Evolutionary conservation across 2,888 invertebrate genomes (phyloP).

Genomic region (Desoria tigrina): DNA sequence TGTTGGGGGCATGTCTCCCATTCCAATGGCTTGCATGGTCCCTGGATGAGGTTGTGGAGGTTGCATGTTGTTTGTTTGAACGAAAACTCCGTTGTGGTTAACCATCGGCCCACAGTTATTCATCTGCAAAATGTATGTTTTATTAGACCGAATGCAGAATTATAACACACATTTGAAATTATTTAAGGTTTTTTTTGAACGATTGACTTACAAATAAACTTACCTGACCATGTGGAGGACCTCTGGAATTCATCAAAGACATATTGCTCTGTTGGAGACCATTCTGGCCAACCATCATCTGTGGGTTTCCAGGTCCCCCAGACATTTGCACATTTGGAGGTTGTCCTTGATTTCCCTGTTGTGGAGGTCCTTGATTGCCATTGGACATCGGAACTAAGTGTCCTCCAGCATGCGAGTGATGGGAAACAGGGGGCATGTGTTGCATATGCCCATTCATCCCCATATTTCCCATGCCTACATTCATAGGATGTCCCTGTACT

Average conservation of each 20-base stretch:
- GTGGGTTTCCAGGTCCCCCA: conserved; percentile 27
- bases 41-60: conserved; percentile 32
- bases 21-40: conserved; percentile 29
- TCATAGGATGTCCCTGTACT: conserved; percentile 38
- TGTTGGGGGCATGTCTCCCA: conserved; percentile 37
- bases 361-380: conserved; percentile 25
- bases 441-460: conserved; percentile 32
- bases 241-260: conserved; percentile 30
- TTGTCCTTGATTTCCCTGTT: conserved; percentile 32
- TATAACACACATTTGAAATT: background rate
- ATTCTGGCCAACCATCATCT: conserved; percentile 36
- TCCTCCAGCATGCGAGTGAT: conserved; percentile 25
- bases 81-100: conserved; percentile 40
- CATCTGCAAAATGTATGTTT: conserved; percentile 4
- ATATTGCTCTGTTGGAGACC: conserved; percentile 35
- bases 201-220: conserved; percentile 11
- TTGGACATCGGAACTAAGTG: conserved; percentile 21
- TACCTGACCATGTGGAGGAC: conserved; percentile 46
- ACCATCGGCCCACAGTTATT: conserved; percentile 43
- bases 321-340: conserved; percentile 33
- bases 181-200: conserved; percentile 1
- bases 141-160: background rate
- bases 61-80: conserved; percentile 41
- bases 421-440: conserved; percentile 31
- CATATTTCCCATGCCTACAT: conserved; percentile 32